These are phyloP conservation scores for Melieria picta DNA, from an alignment of 2,888 invertebrate genomes.

Conservation along the genomic window DNA sequence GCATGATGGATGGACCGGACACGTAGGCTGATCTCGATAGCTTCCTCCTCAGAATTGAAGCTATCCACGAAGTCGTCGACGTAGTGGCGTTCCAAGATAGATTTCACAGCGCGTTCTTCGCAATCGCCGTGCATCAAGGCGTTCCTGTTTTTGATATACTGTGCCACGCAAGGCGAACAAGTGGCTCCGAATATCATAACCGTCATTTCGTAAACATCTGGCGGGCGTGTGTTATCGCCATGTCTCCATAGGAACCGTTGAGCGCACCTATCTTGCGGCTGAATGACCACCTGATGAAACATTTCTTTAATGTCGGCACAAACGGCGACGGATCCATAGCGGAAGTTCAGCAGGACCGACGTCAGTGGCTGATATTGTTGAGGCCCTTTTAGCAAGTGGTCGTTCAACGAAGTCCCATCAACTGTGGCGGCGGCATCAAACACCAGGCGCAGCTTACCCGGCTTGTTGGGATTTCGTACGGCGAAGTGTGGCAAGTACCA, in stretches of 20 bases:
- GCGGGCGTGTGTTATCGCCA: not conserved
- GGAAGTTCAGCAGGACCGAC: conserved; percentile 46
- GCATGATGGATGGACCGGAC: conserved; percentile 27
- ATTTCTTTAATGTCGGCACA: conserved; percentile 42
- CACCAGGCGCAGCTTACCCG: conserved; percentile 49
- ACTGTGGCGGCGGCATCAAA: conserved; percentile 53
- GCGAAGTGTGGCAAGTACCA: conserved; percentile 53
- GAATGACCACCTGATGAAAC: conserved; percentile 50
- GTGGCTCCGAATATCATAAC: conserved; percentile 47
- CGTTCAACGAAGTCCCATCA: conserved; percentile 44
- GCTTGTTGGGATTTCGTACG: conserved; percentile 51
- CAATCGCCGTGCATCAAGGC: conserved; percentile 8
- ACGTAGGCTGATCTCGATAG: conserved; percentile 27
- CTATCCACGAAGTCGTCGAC: conserved; percentile 13
- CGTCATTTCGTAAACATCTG: conserved; percentile 36
- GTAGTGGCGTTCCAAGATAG: conserved; percentile 13
- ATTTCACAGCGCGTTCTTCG: conserved; percentile 30
- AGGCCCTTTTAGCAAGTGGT: conserved; percentile 48
- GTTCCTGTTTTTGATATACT: conserved; percentile 17
- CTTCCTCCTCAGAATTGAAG: conserved; percentile 21
- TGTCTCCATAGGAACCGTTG: conserved; percentile 37
- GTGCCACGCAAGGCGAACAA: conserved; percentile 43
- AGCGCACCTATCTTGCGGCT: conserved; percentile 29
- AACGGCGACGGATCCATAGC: conserved; percentile 49
- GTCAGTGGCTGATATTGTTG: conserved; percentile 52